These are phyloP conservation scores for Campopleginae sp. DNA, from an alignment of 2,888 invertebrate genomes.

Conservation along the genomic window DNA sequence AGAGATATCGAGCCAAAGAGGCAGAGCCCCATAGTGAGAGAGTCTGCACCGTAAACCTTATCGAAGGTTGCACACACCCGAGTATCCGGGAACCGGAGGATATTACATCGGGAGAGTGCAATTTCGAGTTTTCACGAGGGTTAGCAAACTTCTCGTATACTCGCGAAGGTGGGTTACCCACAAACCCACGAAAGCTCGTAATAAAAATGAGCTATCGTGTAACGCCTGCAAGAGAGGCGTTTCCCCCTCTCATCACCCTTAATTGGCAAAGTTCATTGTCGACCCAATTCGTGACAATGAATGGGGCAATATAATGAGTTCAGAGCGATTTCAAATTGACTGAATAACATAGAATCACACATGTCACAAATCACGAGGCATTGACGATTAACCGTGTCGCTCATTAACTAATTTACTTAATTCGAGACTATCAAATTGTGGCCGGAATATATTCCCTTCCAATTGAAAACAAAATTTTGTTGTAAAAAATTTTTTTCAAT, in stretches of 20 bases:
- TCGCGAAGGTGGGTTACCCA: constrained; percentile 36
- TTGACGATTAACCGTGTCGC: constrained; percentile 72
- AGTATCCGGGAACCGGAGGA: constrained; percentile 21
- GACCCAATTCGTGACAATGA: constrained; percentile 31
- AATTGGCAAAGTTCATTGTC: constrained; percentile 50
- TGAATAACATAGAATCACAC: constrained; percentile 56
- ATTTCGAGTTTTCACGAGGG: constrained; percentile 55
- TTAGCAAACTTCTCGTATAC: constrained; percentile 22
- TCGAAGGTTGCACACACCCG: constrained; percentile 49
- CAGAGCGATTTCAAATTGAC: constrained; percentile 69
- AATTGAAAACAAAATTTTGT: too few species aligned
- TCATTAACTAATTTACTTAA: constrained; percentile 16
- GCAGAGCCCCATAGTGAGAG: constrained; percentile 20
- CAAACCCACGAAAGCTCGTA: constrained; percentile 55
- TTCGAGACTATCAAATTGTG: background rate
- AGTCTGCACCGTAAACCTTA: constrained; percentile 53
- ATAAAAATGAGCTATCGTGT: constrained; percentile 56
- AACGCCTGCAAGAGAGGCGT: background rate
- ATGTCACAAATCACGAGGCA: constrained; percentile 51
- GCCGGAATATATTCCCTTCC: background rate
- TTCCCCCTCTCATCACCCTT: constrained; percentile 19
- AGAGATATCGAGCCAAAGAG: constrained; percentile 69
- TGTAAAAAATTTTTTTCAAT: too few species aligned
- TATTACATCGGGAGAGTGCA: constrained; percentile 54
- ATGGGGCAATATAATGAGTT: constrained; percentile 70